Percentiles rank a stretch among this genome's conserved stretches.
Evolutionary conservation across 2,797 vertebrate genomes (phyloP).

Genomic region (Mergus octosetaceus): DNA sequence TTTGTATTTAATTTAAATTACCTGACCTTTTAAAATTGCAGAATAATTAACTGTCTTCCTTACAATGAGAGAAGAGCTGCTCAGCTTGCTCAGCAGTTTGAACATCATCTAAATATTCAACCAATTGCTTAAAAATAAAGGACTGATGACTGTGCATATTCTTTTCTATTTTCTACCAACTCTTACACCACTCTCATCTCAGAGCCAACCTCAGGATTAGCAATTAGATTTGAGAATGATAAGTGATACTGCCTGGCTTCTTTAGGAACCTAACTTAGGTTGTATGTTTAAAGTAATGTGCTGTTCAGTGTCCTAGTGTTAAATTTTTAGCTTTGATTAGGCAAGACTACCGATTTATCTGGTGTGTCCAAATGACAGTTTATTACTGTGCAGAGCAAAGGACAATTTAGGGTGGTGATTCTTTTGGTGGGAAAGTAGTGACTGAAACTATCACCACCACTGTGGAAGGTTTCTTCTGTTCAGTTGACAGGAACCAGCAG

Average conservation of each 20-base stretch:
- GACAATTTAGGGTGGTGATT: neutral
- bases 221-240: constrained; percentile 6
- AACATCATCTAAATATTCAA: constrained; percentile 1
- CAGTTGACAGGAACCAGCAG: neutral
- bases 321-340: neutral
- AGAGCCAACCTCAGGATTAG: neutral
- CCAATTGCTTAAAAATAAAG: constrained; percentile 21
- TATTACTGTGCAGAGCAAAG: neutral
- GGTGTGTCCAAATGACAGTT: neutral
- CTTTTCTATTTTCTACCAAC: neutral
- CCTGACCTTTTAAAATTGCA: constrained; percentile 54
- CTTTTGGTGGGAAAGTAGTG: neutral
- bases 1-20: constrained; percentile 68
- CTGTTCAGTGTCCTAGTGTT: neutral
- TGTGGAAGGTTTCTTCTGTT: neutral
- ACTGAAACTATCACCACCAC: neutral
- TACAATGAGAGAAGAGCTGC: neutral
- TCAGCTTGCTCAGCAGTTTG: constrained; percentile 32
- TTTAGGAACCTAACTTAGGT: neutral
- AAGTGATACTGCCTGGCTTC: neutral
- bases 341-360: neutral
- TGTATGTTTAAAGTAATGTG: neutral
- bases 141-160: neutral
- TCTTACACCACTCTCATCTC: neutral
- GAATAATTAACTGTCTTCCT: constrained; percentile 60